A percentile compares a stretch with the other conserved stretches of the same genome.
Evolutionary conservation across 2,113 vertebrate species (phyloP).

Genomic region (Zootoca vivipara): DNA sequence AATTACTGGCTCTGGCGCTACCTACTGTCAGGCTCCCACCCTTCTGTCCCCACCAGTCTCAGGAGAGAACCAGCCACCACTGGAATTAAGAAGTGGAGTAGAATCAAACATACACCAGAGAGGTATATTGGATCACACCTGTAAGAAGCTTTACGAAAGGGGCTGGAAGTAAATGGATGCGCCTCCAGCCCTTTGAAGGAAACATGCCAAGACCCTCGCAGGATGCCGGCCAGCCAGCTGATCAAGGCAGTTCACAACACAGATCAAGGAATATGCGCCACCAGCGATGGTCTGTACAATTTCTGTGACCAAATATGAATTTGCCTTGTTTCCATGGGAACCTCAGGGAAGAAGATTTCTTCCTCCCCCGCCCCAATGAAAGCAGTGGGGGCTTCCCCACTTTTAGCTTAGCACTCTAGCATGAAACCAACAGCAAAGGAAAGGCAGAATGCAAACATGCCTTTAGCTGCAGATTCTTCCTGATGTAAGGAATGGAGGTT

Average conservation of each 20-base stretch:
- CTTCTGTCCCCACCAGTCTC: no score
- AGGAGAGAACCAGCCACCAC: no score
- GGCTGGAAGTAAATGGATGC: neutral
- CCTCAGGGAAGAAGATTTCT: neutral
- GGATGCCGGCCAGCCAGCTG: no score
- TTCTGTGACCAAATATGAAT: neutral
- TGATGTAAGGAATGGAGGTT: no score
- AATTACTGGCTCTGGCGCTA: no score
- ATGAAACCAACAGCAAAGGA: neutral
- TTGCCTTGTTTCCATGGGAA: conserved; percentile 8
- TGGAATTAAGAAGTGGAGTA: neutral
- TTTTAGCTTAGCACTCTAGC: neutral
- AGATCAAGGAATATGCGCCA: neutral
- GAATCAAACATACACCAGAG: no score
- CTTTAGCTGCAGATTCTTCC: neutral
- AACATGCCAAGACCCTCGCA: neutral
- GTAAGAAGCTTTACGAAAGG: neutral
- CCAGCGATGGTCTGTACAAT: neutral
- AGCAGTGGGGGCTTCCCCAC: neutral
- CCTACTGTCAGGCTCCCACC: no score
- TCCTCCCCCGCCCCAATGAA: neutral
- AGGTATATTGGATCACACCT: neutral
- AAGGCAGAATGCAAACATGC: neutral
- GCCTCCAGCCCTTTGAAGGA: neutral
- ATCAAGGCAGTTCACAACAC: neutral